Evolutionary conservation across 2,797 vertebrate genomes (phyloP).

Genomic region (Halcyon smyrnensis): DNA sequence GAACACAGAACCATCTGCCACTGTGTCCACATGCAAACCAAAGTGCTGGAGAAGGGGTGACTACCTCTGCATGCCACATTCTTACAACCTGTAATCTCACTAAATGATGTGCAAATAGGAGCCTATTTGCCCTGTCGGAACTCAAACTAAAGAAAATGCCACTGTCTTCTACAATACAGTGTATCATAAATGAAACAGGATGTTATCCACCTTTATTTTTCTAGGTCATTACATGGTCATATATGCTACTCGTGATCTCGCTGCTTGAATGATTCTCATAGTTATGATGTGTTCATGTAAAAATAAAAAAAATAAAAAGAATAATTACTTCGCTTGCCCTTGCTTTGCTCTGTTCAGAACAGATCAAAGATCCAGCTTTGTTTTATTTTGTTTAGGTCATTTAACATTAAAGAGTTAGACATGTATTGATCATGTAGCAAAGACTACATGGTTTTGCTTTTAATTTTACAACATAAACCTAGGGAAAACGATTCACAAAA

Average conservation of each 20-base stretch:
- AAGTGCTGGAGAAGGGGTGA: neutral
- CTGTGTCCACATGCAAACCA: neutral
- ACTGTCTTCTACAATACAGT: neutral
- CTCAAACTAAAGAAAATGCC: neutral
- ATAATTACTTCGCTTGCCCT: neutral
- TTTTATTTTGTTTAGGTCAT: neutral
- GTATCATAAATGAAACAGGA: conserved; percentile 26
- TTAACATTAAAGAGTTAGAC: neutral
- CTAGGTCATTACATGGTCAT: neutral
- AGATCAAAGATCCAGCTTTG: neutral
- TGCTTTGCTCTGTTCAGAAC: neutral
- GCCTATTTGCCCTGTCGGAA: neutral
- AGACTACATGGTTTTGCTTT: neutral
- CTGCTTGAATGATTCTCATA: neutral
- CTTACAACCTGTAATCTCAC: neutral
- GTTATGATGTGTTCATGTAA: neutral
- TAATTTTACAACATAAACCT: neutral
- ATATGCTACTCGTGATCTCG: neutral
- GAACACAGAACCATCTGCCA: neutral
- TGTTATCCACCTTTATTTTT: conserved; percentile 24
- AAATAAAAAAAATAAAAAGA: neutral
- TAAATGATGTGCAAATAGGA: neutral
- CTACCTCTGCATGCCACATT: neutral
- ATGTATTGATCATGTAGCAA: neutral
- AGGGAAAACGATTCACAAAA: neutral